Evolutionary conservation across 2,888 invertebrate genomes (phyloP), one percentile per base, ranked within the genome.

Genomic region (Drosophila pegasa): DNA sequence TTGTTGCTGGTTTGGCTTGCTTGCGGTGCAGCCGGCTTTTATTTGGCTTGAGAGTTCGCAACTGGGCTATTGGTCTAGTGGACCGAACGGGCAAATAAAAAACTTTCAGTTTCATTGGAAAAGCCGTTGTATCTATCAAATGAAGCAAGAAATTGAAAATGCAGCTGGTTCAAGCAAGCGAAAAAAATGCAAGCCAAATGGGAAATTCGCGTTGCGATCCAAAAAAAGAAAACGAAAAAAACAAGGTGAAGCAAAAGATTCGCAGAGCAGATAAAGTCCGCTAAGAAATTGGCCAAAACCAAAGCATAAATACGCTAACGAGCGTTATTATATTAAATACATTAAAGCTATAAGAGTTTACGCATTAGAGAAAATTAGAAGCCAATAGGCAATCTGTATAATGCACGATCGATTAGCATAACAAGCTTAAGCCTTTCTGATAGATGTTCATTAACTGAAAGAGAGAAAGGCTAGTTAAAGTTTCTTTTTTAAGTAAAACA

Each of bases 61-160:
- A 63, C 47, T 70, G 47, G 72, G 67, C 57, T 52, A 71, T 52
- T 54, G 33, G 58, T 33, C 63, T 58, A 60, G 38, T 63, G 48
- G 40, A 70, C 57, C 63, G 41, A 58, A 22, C 59, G 22, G 62
- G 56, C 69, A 63, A 68, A 7, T 10, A 52, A 67, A 43, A 67
- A 75, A 75, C 88, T 84, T 88, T 85, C 83, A 66, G 68, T 85
- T 85, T 85, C 82, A 75, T 60, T 79, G 71, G 72, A 73, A 64
- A 60, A 78, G 69, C 55, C 55, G 22, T 51, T 51, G 31, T 41
- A 58, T 62, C 61, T 73, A 75, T 78, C 78, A 77, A 72, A 72
- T 72, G 43, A 72, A 31, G 60, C 67, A 67, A 67, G 51, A 62
- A 78, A 67, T 56, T 56, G 64, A 61, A 65, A 71, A 64, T 62